These are phyloP conservation scores for Trichoplusia ni DNA, from an alignment of 1,140 invertebrate species.

Conservation along the genomic window DNA sequence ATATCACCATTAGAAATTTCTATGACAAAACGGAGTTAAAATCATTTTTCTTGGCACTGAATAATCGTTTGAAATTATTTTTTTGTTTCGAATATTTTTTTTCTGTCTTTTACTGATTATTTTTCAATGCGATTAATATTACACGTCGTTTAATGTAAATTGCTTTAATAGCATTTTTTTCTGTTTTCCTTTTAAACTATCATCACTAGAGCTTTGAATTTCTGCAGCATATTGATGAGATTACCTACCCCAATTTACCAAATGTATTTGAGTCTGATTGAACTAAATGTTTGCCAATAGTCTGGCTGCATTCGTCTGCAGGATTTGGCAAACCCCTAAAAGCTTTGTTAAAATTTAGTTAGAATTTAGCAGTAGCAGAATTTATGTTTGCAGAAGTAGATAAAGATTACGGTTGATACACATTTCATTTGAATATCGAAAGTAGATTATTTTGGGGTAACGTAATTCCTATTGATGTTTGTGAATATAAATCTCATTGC, in stretches of 20 bases:
- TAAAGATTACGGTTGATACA: background rate
- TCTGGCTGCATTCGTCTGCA: slow-evolving; percentile 17
- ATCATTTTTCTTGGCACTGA: too few relatives aligned
- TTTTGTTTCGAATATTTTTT: too few relatives aligned
- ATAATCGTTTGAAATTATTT: too few relatives aligned
- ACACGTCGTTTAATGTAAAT: too few relatives aligned
- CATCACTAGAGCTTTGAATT: background rate
- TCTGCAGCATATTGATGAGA: background rate
- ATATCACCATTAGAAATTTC: too few relatives aligned
- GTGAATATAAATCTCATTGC: too few relatives aligned
- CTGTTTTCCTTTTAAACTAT: background rate
- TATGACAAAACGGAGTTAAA: too few relatives aligned
- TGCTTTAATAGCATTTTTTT: background rate
- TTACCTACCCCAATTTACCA: slow-evolving; percentile 6
- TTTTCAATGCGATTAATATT: too few relatives aligned
- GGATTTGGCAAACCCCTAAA: slow-evolving; percentile 18
- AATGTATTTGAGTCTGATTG: slow-evolving; percentile 23
- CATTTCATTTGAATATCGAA: too few relatives aligned
- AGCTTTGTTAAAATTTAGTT: slow-evolving; percentile 24
- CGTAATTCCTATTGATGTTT: too few relatives aligned
- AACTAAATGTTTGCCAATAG: slow-evolving; percentile 27
- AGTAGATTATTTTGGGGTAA: too few relatives aligned
- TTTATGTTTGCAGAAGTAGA: background rate
- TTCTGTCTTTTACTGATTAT: too few relatives aligned
- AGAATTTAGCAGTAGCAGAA: slow-evolving; percentile 2